Percentiles rank a stretch among this genome's conserved stretches.
Evolutionary conservation across 2,113 vertebrate species (phyloP).

Genomic region (Pterophyllum scalare): DNA sequence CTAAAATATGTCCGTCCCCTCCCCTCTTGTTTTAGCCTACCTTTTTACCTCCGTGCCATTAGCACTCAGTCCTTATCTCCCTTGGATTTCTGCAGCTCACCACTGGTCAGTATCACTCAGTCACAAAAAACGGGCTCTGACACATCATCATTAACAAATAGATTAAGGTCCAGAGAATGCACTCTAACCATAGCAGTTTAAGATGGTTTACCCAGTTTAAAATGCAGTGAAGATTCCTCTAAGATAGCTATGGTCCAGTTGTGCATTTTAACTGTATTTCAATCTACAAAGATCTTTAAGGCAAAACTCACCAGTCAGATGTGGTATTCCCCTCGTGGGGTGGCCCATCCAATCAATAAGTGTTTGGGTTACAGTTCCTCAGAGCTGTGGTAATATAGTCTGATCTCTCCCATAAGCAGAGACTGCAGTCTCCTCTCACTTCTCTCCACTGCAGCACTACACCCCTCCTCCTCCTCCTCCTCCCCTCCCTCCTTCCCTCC

Average conservation of each 20-base stretch:
- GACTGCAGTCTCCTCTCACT: constrained; percentile 83
- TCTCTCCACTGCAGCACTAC: constrained; percentile 80
- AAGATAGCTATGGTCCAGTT: not conserved
- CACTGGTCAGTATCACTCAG: constrained; percentile 39
- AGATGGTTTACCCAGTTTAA: constrained; percentile 26
- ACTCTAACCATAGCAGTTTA: not conserved
- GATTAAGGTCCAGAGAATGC: not conserved
- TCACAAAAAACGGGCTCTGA: constrained; percentile 13
- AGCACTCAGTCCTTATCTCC: constrained; percentile 50
- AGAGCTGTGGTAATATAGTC: constrained; percentile 73
- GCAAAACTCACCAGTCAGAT: constrained; percentile 72
- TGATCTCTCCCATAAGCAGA: constrained; percentile 76
- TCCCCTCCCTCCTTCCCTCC: constrained; percentile 14
- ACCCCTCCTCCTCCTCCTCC: constrained; percentile 43
- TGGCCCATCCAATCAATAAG: constrained; percentile 69
- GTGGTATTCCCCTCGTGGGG: constrained; percentile 52
- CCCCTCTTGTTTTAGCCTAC: not conserved
- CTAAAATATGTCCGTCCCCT: not conserved
- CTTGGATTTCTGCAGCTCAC: constrained; percentile 51
- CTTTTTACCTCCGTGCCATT: constrained; percentile 48
- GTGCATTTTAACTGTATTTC: not conserved
- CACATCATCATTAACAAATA: constrained; percentile 33
- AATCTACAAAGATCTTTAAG: constrained; percentile 12
- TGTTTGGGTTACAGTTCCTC: constrained; percentile 62
- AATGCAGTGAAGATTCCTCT: constrained; percentile 15